phyloP scores from a whole-genome alignment of 2,113 vertebrate genomes.

The Hemiprocne comata region DNA sequence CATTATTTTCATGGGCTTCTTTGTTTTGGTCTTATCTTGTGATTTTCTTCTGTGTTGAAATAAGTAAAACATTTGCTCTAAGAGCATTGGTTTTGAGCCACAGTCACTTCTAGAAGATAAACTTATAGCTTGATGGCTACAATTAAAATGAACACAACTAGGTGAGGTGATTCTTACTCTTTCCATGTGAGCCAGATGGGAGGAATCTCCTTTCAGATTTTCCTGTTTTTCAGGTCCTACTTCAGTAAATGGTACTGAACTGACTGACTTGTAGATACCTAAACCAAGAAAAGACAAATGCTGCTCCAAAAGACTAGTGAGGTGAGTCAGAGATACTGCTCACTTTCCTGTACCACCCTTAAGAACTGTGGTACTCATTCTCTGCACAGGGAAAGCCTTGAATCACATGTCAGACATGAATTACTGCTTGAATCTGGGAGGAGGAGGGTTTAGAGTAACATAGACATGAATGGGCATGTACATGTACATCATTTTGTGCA shows the following conservation, averaged over 20 bases:
- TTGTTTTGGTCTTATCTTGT: neutral
- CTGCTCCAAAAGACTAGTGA: neutral
- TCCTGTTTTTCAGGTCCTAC: neutral
- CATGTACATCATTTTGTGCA: neutral
- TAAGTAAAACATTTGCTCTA: neutral
- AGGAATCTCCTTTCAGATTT: neutral
- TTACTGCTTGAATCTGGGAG: neutral
- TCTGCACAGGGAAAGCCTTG: neutral
- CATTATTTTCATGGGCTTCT: neutral
- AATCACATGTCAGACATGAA: accelerated
- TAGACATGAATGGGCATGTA: neutral
- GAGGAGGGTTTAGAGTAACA: neutral
- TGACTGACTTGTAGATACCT: neutral
- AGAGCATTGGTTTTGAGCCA: neutral
- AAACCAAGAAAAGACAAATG: neutral
- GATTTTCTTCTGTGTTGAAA: neutral
- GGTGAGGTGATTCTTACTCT: neutral
- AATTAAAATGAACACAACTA: neutral
- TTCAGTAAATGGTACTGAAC: neutral
- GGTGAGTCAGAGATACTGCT: neutral
- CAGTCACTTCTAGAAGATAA: neutral
- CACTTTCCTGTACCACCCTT: neutral
- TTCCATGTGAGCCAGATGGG: neutral
- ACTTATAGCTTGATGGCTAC: neutral
- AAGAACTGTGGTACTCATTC: neutral